Base-by-base conservation (phyloP, 1,140 invertebrate genomes). In the Trichogramma pretiosum region DNA sequence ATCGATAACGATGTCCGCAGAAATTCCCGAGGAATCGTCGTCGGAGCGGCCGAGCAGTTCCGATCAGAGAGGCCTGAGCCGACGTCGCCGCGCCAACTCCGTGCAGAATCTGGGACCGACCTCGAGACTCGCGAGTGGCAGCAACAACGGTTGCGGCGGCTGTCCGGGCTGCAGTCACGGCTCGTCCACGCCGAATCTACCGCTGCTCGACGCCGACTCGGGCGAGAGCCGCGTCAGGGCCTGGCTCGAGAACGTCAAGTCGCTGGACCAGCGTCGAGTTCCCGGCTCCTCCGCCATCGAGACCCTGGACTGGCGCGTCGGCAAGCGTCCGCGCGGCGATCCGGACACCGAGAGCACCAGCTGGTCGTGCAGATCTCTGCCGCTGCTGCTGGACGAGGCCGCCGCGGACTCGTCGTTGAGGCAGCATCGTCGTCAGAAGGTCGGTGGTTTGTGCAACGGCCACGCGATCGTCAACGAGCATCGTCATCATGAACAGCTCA, bases 221-320 rank as follows among this genome's bases (percentile, higher is more conserved):
- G 78, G 79, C 3, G 84, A 87, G 50, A 75, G 68, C 58, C 83
- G 86, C 59, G 85, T 89, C 5, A 70, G 83, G 47, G 82, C 86
- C 60, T 87, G 85, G 86, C 59, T 89, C 18, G 84, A 87, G 60
- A 81, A 86, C 58, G 79, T 89, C 13, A 74, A 60, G 71, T 70
- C 57, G 17, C 28, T 57, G 5, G 61, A 64, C 19, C 23, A 52
- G 35, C 57, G 59, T 11, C 60, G 64, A n/a, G n/a, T n/a, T n/a
- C n/a, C n/a, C n/a, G n/a, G n/a, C n/a, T n/a, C n/a, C n/a, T n/a
- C n/a, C n/a, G n/a, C n/a, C n/a, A n/a, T n/a, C n/a, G n/a, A n/a
- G n/a, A n/a, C n/a, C n/a, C n/a, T n/a, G n/a, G n/a, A n/a, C n/a
- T n/a, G n/a, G n/a, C n/a, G n/a, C n/a, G n/a, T n/a, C n/a, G n/a